Conservation (phyloP, 2,888 invertebrate genomes). For the Ommatoiulus sabulosus region DNA sequence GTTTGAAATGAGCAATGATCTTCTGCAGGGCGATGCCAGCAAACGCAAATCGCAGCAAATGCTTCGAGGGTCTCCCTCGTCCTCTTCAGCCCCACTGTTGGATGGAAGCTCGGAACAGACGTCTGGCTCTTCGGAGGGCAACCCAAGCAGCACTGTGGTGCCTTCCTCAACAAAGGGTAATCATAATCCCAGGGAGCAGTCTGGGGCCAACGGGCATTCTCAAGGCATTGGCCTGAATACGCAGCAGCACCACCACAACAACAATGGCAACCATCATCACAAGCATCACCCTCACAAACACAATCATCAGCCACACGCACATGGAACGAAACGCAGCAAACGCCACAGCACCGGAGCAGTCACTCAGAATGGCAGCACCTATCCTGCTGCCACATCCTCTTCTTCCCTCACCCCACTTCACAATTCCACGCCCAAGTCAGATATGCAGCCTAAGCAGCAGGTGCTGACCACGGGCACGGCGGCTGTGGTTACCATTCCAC, state of each 20-base stretch:
- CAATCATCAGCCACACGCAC: conserved; percentile 45
- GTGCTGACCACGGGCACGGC: neutral
- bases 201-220: conserved; percentile 50
- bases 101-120: conserved; percentile 52
- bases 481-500: conserved; percentile 54
- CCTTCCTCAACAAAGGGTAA: conserved; percentile 4
- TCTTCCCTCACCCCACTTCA: conserved; percentile 46
- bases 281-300: conserved; percentile 47
- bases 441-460: neutral
- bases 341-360: neutral
- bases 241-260: conserved; percentile 51
- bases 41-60: conserved; percentile 2
- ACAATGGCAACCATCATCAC: conserved; percentile 51
- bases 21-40: conserved; percentile 50
- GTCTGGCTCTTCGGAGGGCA: conserved; percentile 37
- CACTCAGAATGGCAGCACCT: neutral
- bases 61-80: conserved; percentile 9
- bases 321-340: conserved; percentile 50
- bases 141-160: neutral
- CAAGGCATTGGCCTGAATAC: conserved; percentile 49
- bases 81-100: conserved; percentile 49
- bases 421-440: conserved; percentile 51
- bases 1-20: conserved; percentile 52
- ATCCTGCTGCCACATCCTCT: conserved; percentile 5
- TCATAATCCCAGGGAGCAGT: conserved; percentile 47